Evolutionary conservation across 2,888 invertebrate species (phyloP).

Genomic region (Tryphoninae sp.): DNA sequence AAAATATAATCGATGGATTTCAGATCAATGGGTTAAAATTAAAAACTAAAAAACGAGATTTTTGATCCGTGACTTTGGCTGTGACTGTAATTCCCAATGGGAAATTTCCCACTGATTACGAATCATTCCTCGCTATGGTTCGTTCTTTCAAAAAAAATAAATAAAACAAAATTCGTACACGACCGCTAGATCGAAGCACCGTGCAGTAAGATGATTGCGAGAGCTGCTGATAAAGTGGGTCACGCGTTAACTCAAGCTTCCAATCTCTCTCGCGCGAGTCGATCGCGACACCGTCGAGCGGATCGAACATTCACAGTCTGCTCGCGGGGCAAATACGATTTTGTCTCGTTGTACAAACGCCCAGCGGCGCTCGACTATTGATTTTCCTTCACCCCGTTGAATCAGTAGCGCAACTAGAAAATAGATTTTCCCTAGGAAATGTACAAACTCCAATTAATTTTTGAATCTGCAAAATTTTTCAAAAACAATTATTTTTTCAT

Average conservation of each 20-base stretch:
- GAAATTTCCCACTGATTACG: background rate
- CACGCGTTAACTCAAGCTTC: slow-evolving; percentile 28
- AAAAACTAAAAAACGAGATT: no score
- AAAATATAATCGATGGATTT: no score
- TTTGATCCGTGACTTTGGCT: background rate
- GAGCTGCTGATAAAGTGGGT: slow-evolving; percentile 32
- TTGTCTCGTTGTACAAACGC: slow-evolving; percentile 19
- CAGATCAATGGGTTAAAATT: no score
- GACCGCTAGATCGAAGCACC: slow-evolving; percentile 35
- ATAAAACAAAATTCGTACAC: background rate
- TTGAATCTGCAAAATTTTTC: no score
- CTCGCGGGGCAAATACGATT: slow-evolving; percentile 62
- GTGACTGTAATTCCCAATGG: background rate
- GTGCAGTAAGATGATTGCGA: background rate
- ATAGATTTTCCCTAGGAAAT: background rate
- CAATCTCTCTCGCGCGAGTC: background rate
- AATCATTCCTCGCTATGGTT: background rate
- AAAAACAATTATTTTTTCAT: background rate
- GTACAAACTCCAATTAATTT: no score
- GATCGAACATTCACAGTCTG: slow-evolving; percentile 13
- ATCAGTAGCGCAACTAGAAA: slow-evolving; percentile 51
- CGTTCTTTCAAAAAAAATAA: background rate
- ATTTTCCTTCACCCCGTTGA: slow-evolving; percentile 49
- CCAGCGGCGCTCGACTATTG: slow-evolving; percentile 45
- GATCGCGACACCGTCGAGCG: slow-evolving; percentile 17